Percentiles rank a stretch among this genome's conserved stretches.
phyloP scores from a whole-genome alignment of 1,140 invertebrate genomes.

The Diprion similis region DNA sequence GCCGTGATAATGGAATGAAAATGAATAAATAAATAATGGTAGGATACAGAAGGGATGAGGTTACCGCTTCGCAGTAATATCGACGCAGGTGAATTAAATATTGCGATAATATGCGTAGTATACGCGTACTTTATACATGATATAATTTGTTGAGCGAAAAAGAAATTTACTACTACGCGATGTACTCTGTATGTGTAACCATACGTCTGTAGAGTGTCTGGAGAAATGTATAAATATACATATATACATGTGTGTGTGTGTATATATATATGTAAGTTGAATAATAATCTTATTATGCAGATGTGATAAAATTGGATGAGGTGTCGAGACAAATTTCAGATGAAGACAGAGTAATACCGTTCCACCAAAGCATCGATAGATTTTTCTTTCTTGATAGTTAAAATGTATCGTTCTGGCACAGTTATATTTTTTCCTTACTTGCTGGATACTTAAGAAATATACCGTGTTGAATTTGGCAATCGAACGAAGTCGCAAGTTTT shows the following conservation, averaged over 20 bases:
- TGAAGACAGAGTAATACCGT: too few relatives aligned
- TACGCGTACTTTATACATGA: too few relatives aligned
- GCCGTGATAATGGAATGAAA: neutral
- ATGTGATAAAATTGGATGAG: too few relatives aligned
- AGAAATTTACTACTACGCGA: neutral
- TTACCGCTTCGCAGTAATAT: neutral
- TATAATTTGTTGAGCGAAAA: too few relatives aligned
- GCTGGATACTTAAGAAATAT: too few relatives aligned
- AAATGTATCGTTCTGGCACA: too few relatives aligned
- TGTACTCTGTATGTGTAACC: neutral
- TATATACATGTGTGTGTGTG: neutral
- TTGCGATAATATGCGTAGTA: neutral
- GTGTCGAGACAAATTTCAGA: too few relatives aligned
- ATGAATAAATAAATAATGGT: neutral
- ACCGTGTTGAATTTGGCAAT: too few relatives aligned
- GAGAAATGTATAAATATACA: neutral
- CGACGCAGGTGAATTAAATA: neutral
- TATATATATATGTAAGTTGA: slow-evolving; percentile 1
- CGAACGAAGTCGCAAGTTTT: too few relatives aligned
- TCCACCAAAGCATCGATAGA: too few relatives aligned
- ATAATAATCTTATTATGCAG: neutral
- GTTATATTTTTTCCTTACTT: too few relatives aligned
- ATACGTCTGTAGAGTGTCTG: neutral
- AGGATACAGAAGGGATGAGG: neutral
- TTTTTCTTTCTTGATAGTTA: too few relatives aligned